These are phyloP conservation scores for Cotesia congregata DNA, from an alignment of 2,888 invertebrate genomes.

Conservation along the genomic window DNA sequence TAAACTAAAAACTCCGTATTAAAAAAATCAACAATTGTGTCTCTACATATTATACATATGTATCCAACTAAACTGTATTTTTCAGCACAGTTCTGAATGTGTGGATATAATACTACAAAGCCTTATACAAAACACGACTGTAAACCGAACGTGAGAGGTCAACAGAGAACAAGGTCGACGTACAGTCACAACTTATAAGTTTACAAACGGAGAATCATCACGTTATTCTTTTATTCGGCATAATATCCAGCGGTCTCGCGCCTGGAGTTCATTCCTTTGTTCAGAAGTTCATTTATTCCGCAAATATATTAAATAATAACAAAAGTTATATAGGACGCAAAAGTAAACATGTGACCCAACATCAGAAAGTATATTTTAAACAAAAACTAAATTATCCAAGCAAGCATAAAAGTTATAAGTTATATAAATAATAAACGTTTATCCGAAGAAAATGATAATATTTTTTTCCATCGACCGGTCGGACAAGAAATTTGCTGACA, in stretches of 20 bases:
- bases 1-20: too few species aligned
- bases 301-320: constrained; percentile 4
- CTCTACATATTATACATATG: too few species aligned
- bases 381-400: too few species aligned
- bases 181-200: background rate
- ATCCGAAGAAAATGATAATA: background rate
- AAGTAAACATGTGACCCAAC: background rate
- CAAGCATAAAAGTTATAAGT: too few species aligned
- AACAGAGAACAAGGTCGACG: constrained; percentile 61
- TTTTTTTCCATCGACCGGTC: constrained; percentile 1
- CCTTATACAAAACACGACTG: constrained; percentile 2
- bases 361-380: background rate
- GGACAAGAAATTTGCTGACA: constrained; percentile 15
- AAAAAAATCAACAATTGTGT: too few species aligned
- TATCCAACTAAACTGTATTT: constrained; percentile 9
- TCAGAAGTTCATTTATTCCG: constrained; percentile 1
- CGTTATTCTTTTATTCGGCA: constrained; percentile 32
- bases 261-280: background rate
- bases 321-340: background rate
- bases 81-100: background rate
- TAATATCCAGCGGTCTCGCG: background rate
- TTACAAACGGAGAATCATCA: constrained; percentile 18
- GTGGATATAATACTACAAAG: constrained; percentile 13
- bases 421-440: background rate
- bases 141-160: constrained; percentile 52